These are phyloP conservation scores for Hedychridium roseum DNA, from an alignment of 2,888 invertebrate species.

Conservation along the genomic window DNA sequence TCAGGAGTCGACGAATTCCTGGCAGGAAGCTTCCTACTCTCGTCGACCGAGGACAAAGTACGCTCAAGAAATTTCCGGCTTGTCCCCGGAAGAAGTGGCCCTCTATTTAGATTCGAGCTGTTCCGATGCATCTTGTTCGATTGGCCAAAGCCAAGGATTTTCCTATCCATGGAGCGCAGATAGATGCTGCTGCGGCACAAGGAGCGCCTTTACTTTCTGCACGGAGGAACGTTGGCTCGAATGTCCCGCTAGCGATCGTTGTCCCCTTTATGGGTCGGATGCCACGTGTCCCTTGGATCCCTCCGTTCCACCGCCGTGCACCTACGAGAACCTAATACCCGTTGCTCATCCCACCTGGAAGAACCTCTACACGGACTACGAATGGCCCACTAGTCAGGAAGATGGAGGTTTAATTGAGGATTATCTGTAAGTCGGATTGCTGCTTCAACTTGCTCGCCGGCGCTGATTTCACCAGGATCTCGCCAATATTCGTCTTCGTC, in stretches of 20 bases:
- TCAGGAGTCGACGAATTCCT: neutral
- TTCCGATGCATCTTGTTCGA: no score
- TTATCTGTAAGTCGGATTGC: slow-evolving; percentile 54
- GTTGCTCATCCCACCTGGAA: slow-evolving; percentile 16
- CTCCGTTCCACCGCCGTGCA: slow-evolving; percentile 25
- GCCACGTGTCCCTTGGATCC: slow-evolving; percentile 4
- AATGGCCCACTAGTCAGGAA: neutral
- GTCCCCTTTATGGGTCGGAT: slow-evolving; percentile 51
- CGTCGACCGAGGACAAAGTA: slow-evolving; percentile 21
- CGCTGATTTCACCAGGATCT: no score
- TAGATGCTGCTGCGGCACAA: neutral
- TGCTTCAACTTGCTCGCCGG: no score
- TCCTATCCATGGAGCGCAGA: slow-evolving; percentile 7
- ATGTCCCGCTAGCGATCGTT: slow-evolving; percentile 50
- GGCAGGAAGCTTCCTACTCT: slow-evolving; percentile 5
- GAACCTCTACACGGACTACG: slow-evolving; percentile 20
- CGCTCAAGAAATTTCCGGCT: no score
- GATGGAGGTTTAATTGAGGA: slow-evolving; percentile 41
- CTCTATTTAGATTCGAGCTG: no score
- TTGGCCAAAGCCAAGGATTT: no score
- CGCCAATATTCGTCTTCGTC: no score
- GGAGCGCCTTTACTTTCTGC: slow-evolving; percentile 39
- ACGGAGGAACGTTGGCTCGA: slow-evolving; percentile 54
- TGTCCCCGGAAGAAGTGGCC: no score
- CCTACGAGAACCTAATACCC: slow-evolving; percentile 18